Base-by-base conservation (phyloP, 1,140 invertebrate species). In the Calephelis nemesis region DNA sequence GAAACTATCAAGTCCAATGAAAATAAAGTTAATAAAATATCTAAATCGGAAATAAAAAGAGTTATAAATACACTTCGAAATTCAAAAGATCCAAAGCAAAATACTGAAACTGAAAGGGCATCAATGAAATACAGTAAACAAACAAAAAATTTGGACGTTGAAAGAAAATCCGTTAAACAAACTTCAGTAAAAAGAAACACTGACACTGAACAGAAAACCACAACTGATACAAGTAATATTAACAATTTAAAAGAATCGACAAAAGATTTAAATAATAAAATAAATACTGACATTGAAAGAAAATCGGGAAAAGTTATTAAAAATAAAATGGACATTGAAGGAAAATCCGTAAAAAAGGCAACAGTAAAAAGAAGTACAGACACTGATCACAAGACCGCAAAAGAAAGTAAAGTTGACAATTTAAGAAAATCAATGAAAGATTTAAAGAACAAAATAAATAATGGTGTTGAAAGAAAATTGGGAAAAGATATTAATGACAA, bases 211-310 rank as follows among this genome's bases (percentile, higher is more conserved):
- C 54, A 19, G 30, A 58, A 58, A 39, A 7, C 19, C 19, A 30
- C 11, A 39, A 58, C 12, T 1, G 19, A 58, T 39, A 12, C 39
- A 45, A 45, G 4, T 45, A 45, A 45, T 45, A 5, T 45, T 45
- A 5, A 45, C 42, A 45, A 45, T 58, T 39, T 58, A 30, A 58
- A 15, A 58, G 39, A 58, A 12, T 30, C 19, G 5, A 3, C 19
- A 12, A 58, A 58, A 58, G 19, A 58, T 58, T 30, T 58, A 11
- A 58, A 60, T 45, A 64, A 47, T 63, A 19, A 15, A 5, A 69
- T 68, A 58, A 64, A 45, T 68, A 67, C 13, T 50, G 40, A 62
- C 9, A 63, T 6, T 19, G 66, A 64, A 7, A 70, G 67, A 70
- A 52, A 73, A 62, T 15, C n/a, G 5, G 42, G 10, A 12, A 68